Base-by-base conservation (phyloP, 2,888 invertebrate species). In the Keiferia lycopersicella region DNA sequence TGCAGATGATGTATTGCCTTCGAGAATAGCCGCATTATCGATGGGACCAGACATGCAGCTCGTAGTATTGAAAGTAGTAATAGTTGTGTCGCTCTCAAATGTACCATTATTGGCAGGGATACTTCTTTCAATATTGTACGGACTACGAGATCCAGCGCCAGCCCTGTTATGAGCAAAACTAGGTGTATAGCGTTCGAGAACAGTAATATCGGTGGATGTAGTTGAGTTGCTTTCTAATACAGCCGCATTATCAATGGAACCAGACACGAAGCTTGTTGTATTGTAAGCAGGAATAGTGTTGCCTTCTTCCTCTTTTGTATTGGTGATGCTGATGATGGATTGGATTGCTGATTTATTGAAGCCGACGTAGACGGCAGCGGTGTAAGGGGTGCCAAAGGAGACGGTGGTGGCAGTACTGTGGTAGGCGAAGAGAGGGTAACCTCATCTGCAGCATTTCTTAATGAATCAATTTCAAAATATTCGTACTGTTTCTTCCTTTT, bases 401-500 rank as follows among this genome's bases (percentile, higher is more conserved):
- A 26, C 26, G 26, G 26, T 26, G 26, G 26, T 26, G 61, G 51
- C 39, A 53, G 51, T 61, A n/a, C 50, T 26, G n/a, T 50, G 51
- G 60, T 53, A 65, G 50, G 62, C 48, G 53, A 62, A 39, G 60
- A 45, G 16, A 26, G 65, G 30, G 53, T 60, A 20, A 22, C 30
- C 63, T 6, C 39, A 61, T 57, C 41, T 63, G 16, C 48, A 57
- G 39, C 20, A n/a, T n/a, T n/a, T n/a, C n/a, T n/a, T 62, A 61
- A 53, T 50, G 57, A 50, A 59, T 63, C 64, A 14, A 64, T 67
- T 8, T 65, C 61, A 57, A 45, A 64, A 56, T 57, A 65, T 34
- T n/a, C 18, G 34, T 65, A 67, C 51, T 64, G 64, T 50, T 63
- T 66, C 58, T 65, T 66, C 61, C 61, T 65, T 18, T 63, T 56